A percentile compares a stretch with the other conserved stretches of the same genome.
Conservation (phyloP, 2,888 invertebrate species). For the Baronia brevicornis region DNA sequence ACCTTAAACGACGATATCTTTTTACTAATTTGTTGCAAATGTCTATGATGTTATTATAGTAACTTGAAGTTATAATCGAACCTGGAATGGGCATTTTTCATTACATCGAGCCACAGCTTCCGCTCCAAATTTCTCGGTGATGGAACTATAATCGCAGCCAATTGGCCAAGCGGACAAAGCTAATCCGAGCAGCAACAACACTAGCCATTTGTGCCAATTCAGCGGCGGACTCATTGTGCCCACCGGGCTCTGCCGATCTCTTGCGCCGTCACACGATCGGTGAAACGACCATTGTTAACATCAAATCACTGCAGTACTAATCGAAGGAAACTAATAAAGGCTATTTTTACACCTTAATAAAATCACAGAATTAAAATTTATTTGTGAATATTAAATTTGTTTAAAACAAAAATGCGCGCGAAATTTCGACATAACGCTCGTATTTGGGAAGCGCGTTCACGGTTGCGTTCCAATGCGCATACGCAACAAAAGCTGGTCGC, state of each 20-base stretch:
- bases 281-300: conserved; percentile 21
- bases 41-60: background rate
- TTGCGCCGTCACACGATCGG: conserved; percentile 41
- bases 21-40: too few relatives aligned
- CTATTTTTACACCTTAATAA: conserved; percentile 3
- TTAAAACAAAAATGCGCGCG: conserved; percentile 26
- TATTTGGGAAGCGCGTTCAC: conserved; percentile 29
- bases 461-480: conserved; percentile 39
- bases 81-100: conserved; percentile 73
- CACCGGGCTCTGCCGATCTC: conserved; percentile 38
- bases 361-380: conserved; percentile 12
- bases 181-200: conserved; percentile 72
- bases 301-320: conserved; percentile 2
- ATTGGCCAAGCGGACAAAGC: conserved; percentile 74
- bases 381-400: conserved; percentile 10
- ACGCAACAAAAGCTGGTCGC: conserved; percentile 57
- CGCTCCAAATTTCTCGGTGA: conserved; percentile 74
- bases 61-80: conserved; percentile 31
- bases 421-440: conserved; percentile 36
- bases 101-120: conserved; percentile 69
- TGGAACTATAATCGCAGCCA: conserved; percentile 72
- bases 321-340: background rate
- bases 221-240: conserved; percentile 64
- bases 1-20: too few relatives aligned
- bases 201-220: conserved; percentile 74